phyloP scores from a whole-genome alignment of 2,113 vertebrate genomes.

The Heterotilapia buettikoferi region DNA sequence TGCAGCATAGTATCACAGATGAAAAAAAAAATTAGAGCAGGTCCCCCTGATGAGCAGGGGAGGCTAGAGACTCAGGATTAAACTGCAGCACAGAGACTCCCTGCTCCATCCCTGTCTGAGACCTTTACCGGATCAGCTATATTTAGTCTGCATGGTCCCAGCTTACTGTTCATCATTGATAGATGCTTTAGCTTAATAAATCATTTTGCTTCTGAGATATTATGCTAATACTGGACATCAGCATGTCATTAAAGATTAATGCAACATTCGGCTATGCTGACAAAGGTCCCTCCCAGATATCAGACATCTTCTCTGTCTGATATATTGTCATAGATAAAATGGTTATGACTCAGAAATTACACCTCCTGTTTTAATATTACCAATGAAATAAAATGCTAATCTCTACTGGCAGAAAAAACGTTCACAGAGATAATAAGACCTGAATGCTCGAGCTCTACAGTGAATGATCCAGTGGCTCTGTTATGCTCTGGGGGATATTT shows the following conservation, averaged over 20 bases:
- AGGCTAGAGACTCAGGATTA: constrained; percentile 35
- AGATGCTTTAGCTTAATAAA: constrained; percentile 30
- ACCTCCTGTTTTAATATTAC: not conserved
- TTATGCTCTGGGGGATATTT: not conserved
- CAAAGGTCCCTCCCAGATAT: not conserved
- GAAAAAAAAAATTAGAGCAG: constrained; percentile 1
- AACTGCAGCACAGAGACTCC: constrained; percentile 16
- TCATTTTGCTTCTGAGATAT: constrained; percentile 20
- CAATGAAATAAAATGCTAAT: not conserved
- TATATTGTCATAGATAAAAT: not conserved
- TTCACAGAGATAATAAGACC: not conserved
- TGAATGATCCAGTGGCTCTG: not conserved
- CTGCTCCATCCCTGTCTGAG: constrained; percentile 36
- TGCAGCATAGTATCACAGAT: not conserved
- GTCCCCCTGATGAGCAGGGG: not conserved
- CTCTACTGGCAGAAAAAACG: not conserved
- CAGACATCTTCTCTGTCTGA: not conserved
- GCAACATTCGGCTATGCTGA: not conserved
- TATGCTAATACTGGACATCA: constrained; percentile 46
- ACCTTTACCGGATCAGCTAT: constrained; percentile 53
- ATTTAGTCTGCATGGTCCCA: constrained; percentile 38
- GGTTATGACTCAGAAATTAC: not conserved
- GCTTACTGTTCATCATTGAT: constrained; percentile 24
- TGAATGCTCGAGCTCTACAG: not conserved
- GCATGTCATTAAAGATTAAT: constrained; percentile 17